Conservation (phyloP, 1,140 invertebrate species). For the Cylas formicarius region DNA sequence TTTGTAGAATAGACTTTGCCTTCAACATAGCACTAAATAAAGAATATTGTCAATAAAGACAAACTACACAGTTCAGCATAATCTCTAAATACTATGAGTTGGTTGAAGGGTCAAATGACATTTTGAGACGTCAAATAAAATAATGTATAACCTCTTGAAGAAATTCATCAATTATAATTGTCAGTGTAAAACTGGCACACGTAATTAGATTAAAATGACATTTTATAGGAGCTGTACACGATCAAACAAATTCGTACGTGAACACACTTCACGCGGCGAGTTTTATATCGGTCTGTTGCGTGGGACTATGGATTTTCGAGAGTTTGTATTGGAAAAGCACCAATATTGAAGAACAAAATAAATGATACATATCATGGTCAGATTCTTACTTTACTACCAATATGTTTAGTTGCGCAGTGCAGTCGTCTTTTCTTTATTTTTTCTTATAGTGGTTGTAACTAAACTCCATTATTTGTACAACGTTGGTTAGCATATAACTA, state of each 20-base stretch:
- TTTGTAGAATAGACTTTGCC: neutral
- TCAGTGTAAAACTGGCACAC: neutral
- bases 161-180: constrained; percentile 1
- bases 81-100: too few relatives aligned
- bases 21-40: neutral
- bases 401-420: too few relatives aligned
- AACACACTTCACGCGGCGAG: constrained; percentile 35
- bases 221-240: constrained; percentile 38
- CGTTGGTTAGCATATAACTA: too few relatives aligned
- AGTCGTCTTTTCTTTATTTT: too few relatives aligned
- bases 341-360: too few relatives aligned
- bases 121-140: too few relatives aligned
- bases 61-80: neutral
- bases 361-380: too few relatives aligned
- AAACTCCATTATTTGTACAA: too few relatives aligned
- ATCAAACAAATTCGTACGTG: constrained; percentile 34
- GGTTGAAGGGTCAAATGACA: too few relatives aligned
- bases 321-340: constrained; percentile 20
- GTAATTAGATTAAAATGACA: neutral
- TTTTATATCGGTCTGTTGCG: constrained; percentile 34
- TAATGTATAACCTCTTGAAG: neutral
- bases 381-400: too few relatives aligned
- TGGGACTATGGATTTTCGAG: constrained; percentile 37
- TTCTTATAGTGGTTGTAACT: too few relatives aligned
- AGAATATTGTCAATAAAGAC: neutral